These are phyloP conservation scores for Autographa gamma DNA, from an alignment of 2,888 invertebrate genomes.

Conservation along the genomic window DNA sequence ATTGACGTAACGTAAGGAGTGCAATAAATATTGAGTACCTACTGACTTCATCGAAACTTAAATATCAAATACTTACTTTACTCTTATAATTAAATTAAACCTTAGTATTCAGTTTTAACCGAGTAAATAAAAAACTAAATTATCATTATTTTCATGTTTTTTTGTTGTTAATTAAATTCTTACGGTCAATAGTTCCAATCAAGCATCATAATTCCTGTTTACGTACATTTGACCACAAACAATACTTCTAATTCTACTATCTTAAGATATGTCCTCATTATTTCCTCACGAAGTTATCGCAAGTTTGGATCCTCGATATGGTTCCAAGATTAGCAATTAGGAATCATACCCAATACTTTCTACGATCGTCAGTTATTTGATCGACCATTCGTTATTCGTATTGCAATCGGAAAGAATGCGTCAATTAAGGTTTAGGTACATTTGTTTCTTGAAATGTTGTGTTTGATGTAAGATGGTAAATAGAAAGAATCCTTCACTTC, in stretches of 20 bases:
- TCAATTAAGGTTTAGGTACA: constrained; percentile 27
- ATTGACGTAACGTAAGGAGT: too few relatives aligned
- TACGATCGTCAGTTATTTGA: constrained; percentile 48
- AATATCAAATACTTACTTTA: too few relatives aligned
- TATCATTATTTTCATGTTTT: too few relatives aligned
- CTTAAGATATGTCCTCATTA: constrained; percentile 36
- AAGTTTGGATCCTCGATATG: constrained; percentile 39
- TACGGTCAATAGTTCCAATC: too few relatives aligned
- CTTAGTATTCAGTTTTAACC: too few relatives aligned
- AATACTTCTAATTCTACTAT: neutral
- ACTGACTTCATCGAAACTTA: too few relatives aligned
- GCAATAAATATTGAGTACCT: too few relatives aligned
- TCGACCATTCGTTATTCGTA: constrained; percentile 37
- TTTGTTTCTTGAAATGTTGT: neutral
- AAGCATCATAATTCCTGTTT: too few relatives aligned
- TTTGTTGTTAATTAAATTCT: too few relatives aligned
- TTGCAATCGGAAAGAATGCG: constrained; percentile 60
- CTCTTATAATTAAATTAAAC: too few relatives aligned
- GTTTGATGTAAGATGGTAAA: neutral
- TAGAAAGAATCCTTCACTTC: too few relatives aligned
- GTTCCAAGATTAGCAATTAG: constrained; percentile 47
- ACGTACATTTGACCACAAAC: neutral
- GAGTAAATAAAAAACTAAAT: too few relatives aligned
- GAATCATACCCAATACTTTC: constrained; percentile 49
- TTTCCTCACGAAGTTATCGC: constrained; percentile 25